Percentiles rank a stretch among this genome's conserved stretches.
Evolutionary conservation across 2,888 invertebrate species (phyloP).

Genomic region (Oxyteleia sp.): DNA sequence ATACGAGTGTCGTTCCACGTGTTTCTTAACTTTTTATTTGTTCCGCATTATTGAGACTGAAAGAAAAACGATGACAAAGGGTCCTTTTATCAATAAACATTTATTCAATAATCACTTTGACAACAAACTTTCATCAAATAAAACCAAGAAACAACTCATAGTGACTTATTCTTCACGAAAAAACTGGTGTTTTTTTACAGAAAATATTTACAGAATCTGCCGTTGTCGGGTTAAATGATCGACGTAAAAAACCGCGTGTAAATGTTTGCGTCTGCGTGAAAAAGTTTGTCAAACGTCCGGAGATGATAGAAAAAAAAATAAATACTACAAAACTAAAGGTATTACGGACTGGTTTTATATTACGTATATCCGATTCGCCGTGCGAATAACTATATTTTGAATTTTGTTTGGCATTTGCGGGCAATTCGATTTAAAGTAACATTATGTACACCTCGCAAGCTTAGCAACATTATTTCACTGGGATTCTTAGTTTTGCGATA

Average conservation of each 20-base stretch:
- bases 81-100: slow-evolving; percentile 62
- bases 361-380: slow-evolving; percentile 70
- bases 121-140: slow-evolving; percentile 58
- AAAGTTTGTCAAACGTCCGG: slow-evolving; percentile 84
- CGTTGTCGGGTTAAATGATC: not conserved
- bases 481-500: slow-evolving; percentile 28
- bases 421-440: slow-evolving; percentile 81
- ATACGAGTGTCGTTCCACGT: slow-evolving; percentile 58
- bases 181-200: slow-evolving; percentile 20
- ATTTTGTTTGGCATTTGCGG: slow-evolving; percentile 81
- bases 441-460: slow-evolving; percentile 84
- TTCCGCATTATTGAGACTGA: slow-evolving; percentile 41
- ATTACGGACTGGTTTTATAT: slow-evolving; percentile 77
- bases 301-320: slow-evolving; percentile 83
- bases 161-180: not conserved
- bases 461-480: slow-evolving; percentile 73
- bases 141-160: slow-evolving; percentile 50
- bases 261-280: slow-evolving; percentile 75
- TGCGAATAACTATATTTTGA: slow-evolving; percentile 70
- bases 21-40: slow-evolving; percentile 22
- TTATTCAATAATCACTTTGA: slow-evolving; percentile 64
- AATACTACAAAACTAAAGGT: slow-evolving; percentile 85
- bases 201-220: slow-evolving; percentile 49
- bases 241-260: not conserved
- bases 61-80: slow-evolving; percentile 53